Percentiles rank a stretch among this genome's conserved stretches.
These are phyloP conservation scores for Antechinus flavipes DNA, from an alignment of 2,113 vertebrate species.

Conservation along the genomic window DNA sequence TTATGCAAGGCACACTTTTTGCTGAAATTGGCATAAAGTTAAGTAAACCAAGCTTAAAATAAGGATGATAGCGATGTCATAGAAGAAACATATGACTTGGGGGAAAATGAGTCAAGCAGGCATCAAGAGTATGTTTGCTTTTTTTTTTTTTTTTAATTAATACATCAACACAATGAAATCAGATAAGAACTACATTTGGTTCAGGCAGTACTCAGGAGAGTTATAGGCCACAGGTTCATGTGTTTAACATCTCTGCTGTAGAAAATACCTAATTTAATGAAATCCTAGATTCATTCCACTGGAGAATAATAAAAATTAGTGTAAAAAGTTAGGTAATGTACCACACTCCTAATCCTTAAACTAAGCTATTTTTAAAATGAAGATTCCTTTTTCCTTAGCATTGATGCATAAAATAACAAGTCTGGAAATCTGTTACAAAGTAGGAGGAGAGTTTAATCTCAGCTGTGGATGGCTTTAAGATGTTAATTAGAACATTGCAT, in stretches of 20 bases:
- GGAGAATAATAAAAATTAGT: neutral
- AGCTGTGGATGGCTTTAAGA: neutral
- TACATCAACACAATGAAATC: neutral
- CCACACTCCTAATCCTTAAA: neutral
- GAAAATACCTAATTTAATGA: neutral
- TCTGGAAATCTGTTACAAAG: neutral
- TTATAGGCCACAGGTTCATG: neutral
- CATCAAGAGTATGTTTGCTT: neutral
- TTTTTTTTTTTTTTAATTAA: neutral
- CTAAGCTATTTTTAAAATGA: neutral
- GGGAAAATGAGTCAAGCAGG: neutral
- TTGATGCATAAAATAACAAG: neutral
- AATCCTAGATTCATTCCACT: neutral
- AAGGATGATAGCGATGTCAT: neutral
- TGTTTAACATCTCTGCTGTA: neutral
- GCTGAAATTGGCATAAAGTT: neutral
- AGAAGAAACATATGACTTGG: neutral
- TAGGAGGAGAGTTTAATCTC: neutral
- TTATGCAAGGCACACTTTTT: neutral
- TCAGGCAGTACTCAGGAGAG: neutral
- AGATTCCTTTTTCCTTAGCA: neutral
- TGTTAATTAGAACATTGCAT: neutral
- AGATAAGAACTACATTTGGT: neutral
- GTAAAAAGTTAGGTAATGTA: neutral
- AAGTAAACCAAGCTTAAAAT: neutral